A percentile compares a stretch with the other conserved stretches of the same genome.
Conservation (phyloP, 2,113 vertebrate genomes). For the Globicephala melas region DNA sequence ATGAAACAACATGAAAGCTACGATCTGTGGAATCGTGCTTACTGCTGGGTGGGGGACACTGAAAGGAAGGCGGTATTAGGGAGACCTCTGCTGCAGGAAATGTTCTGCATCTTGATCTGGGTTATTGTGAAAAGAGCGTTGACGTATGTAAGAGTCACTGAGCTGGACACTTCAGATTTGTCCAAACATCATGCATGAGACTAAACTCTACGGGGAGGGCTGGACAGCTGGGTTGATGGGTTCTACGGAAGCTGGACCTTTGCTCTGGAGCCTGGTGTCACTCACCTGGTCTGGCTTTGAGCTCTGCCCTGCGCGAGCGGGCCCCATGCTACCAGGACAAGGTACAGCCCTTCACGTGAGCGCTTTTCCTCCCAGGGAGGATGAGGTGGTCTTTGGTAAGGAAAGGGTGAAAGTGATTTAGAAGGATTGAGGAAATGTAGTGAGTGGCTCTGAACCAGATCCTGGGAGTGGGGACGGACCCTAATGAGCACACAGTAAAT, state of each 20-base stretch:
- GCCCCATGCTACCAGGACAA: not conserved
- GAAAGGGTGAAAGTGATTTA: no score
- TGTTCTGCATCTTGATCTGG: not conserved
- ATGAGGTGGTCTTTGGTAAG: not conserved
- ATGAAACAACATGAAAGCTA: not conserved
- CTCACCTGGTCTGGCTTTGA: no score
- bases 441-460: not conserved
- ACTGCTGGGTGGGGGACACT: not conserved
- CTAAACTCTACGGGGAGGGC: not conserved
- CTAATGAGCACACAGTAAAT: accelerated
- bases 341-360: accelerated
- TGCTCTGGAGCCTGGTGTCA: accelerated
- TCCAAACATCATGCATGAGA: not conserved
- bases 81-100: not conserved
- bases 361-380: not conserved
- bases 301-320: accelerated
- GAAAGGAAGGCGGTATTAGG: not conserved
- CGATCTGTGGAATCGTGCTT: accelerated
- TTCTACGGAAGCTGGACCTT: accelerated
- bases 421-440: not conserved
- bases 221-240: accelerated
- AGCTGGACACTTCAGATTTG: not conserved
- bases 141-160: no score
- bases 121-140: not conserved
- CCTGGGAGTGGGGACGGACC: not conserved